A percentile compares a stretch with the other conserved stretches of the same genome.
Evolutionary conservation across 2,888 invertebrate species (phyloP).

Genomic region (Callyntrura sp.): DNA sequence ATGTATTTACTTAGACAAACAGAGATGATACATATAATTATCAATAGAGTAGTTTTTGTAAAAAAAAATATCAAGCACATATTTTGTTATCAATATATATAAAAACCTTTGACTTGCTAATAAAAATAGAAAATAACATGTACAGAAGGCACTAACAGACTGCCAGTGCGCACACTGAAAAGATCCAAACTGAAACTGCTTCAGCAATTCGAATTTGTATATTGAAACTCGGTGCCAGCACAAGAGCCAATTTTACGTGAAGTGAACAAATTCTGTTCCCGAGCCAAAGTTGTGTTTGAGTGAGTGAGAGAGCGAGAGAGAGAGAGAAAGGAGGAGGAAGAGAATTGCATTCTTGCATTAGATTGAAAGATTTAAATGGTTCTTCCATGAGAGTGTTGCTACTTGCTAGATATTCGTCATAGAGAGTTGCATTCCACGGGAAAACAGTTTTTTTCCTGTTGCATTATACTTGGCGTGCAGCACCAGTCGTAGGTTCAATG

Average conservation of each 20-base stretch:
- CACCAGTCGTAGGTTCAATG: not conserved
- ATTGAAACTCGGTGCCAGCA: not conserved
- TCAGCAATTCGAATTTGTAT: too few relatives aligned
- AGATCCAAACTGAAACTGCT: too few relatives aligned
- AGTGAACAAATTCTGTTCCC: not conserved
- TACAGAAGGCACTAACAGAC: too few relatives aligned
- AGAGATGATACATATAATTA: too few relatives aligned
- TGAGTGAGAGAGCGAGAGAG: not conserved
- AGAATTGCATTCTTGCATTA: not conserved
- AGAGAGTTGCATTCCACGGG: not conserved
- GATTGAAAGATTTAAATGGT: conserved; percentile 28
- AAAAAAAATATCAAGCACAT: too few relatives aligned
- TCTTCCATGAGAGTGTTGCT: not conserved
- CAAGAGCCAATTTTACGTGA: conserved; percentile 6
- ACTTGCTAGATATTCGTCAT: not conserved
- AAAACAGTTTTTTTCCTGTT: not conserved
- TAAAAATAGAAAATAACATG: too few relatives aligned
- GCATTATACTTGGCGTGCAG: not conserved
- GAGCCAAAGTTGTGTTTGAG: conserved; percentile 18
- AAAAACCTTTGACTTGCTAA: too few relatives aligned
- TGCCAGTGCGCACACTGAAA: too few relatives aligned
- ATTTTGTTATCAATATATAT: too few relatives aligned
- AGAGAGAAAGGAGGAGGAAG: not conserved
- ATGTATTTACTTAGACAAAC: too few relatives aligned
- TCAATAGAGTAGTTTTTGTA: too few relatives aligned